Evolutionary conservation across 2,113 vertebrate species (phyloP).

Genomic region (Acanthisitta chloris): DNA sequence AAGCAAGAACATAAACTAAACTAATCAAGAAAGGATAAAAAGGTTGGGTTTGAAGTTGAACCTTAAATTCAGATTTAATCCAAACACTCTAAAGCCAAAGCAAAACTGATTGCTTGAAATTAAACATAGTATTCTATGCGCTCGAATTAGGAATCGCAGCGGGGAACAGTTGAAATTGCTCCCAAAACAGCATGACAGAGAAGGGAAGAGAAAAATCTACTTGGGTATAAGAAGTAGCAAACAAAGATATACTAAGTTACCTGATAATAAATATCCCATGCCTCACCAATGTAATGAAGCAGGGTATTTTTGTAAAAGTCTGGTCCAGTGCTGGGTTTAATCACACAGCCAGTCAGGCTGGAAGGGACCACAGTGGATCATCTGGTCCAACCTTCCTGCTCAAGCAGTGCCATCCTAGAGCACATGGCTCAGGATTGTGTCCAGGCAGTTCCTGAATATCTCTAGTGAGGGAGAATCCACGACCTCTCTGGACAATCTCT

Average conservation of each 20-base stretch:
- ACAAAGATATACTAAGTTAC: neutral
- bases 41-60: conserved; percentile 25
- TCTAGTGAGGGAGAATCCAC: too few relatives aligned
- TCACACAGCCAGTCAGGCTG: too few relatives aligned
- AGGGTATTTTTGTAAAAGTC: neutral
- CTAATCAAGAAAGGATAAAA: conserved; percentile 34
- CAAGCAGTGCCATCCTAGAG: too few relatives aligned
- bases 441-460: too few relatives aligned
- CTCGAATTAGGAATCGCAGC: neutral
- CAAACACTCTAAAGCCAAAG: conserved; percentile 2
- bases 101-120: neutral
- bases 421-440: too few relatives aligned
- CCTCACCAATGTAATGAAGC: neutral
- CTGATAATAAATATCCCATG: neutral
- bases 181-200: neutral
- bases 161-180: neutral
- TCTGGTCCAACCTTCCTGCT: too few relatives aligned
- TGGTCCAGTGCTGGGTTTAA: neutral
- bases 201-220: neutral
- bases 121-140: neutral
- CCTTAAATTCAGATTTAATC: conserved; percentile 49
- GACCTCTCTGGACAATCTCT: too few relatives aligned
- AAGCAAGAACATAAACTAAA: conserved; percentile 5
- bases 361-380: too few relatives aligned
- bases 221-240: neutral